Conservation (phyloP, 2,113 vertebrate genomes). For the Fulica atra region DNA sequence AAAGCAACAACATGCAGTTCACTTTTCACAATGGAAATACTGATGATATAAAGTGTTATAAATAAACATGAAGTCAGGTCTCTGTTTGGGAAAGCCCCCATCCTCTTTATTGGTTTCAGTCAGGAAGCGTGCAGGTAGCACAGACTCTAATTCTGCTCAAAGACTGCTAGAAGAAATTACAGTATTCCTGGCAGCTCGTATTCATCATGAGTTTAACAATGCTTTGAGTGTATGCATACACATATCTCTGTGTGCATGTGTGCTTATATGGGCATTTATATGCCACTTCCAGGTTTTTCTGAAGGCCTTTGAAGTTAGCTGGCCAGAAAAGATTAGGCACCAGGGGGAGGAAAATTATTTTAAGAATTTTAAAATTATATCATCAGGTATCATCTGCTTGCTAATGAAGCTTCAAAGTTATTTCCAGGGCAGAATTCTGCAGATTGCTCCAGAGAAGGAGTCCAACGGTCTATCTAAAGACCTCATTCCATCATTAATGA, state of each 20-base stretch:
- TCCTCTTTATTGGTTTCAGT: not conserved
- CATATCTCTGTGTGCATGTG: not conserved
- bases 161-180: not conserved
- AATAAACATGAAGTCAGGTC: constrained; percentile 54
- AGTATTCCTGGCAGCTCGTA: not conserved
- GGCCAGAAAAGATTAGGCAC: constrained; percentile 30
- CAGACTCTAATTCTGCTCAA: not conserved
- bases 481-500: constrained; percentile 53
- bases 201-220: constrained; percentile 14
- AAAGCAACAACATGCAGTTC: not conserved
- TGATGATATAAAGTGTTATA: constrained; percentile 26
- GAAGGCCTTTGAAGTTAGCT: constrained; percentile 41
- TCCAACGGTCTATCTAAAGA: not conserved
- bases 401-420: constrained; percentile 79
- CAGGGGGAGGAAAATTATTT: constrained; percentile 44
- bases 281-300: constrained; percentile 18
- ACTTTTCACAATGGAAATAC: constrained; percentile 51
- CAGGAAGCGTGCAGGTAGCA: not conserved
- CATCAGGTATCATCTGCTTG: constrained; percentile 65
- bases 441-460: constrained; percentile 63
- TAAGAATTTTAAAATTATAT: constrained; percentile 47
- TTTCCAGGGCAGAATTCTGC: constrained; percentile 49
- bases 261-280: not conserved
- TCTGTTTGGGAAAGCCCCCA: constrained; percentile 52
- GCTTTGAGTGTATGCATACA: not conserved